Percentiles rank a stretch among this genome's conserved stretches.
Conservation (phyloP, 2,113 vertebrate genomes). For the Neolamprologus tretocephalus region DNA sequence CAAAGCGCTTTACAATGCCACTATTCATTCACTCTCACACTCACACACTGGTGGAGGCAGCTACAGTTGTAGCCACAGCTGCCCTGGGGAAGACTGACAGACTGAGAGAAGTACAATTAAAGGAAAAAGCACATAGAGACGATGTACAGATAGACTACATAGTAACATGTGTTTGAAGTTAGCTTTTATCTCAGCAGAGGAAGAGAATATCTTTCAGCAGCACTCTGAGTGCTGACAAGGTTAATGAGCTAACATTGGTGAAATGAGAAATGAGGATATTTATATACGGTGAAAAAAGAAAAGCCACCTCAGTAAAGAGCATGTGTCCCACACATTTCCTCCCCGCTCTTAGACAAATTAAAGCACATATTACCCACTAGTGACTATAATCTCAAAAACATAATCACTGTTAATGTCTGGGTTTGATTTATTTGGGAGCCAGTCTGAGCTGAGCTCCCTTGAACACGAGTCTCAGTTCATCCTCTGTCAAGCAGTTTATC, state of each 20-base stretch:
- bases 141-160: background rate
- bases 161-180: background rate
- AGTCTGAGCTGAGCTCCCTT: background rate
- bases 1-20: fast-evolving
- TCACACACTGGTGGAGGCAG: background rate
- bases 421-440: background rate
- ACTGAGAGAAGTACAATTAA: background rate
- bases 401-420: background rate
- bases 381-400: background rate
- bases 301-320: background rate
- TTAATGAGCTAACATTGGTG: background rate
- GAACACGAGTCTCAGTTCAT: background rate
- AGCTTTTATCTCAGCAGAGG: background rate
- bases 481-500: background rate
- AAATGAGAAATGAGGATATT: background rate
- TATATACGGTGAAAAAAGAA: background rate
- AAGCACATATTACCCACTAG: background rate
- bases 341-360: background rate
- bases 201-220: background rate
- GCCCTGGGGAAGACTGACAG: background rate
- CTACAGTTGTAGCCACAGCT: background rate
- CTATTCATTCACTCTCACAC: background rate
- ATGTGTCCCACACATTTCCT: background rate
- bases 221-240: background rate
- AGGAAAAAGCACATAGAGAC: background rate